A percentile compares a stretch with the other conserved stretches of the same genome.
phyloP scores from a whole-genome alignment of 2,888 invertebrate species.

The Pterobdella sp. region DNA sequence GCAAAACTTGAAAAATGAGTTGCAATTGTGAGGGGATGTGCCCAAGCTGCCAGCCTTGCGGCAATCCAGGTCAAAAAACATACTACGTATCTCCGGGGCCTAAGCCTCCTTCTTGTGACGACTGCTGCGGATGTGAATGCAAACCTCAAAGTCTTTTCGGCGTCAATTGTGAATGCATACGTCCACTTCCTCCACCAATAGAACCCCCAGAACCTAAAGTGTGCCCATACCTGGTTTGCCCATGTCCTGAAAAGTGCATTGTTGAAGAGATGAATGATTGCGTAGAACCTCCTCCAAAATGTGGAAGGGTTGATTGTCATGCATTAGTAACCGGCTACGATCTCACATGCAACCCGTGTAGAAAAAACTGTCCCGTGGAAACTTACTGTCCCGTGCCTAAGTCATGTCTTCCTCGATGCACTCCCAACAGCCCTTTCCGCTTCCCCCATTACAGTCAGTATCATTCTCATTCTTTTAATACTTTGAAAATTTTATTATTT shows the following conservation, averaged over 20 bases:
- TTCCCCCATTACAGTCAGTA: constrained; percentile 22
- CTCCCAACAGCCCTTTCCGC: constrained; percentile 20
- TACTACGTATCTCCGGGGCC: neutral
- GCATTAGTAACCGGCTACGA: constrained; percentile 10
- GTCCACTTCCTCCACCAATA: constrained; percentile 18
- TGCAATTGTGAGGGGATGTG: neutral
- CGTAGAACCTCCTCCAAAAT: neutral
- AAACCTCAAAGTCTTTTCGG: constrained; percentile 8
- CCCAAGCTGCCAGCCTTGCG: neutral
- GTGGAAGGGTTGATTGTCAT: constrained; percentile 18
- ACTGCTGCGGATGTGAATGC: neutral
- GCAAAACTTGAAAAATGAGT: neutral
- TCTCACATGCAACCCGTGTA: constrained; percentile 21
- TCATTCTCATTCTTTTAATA: neutral
- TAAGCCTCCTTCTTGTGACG: neutral
- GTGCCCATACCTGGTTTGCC: constrained; percentile 27
- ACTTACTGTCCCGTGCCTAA: constrained; percentile 25
- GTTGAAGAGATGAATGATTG: constrained; percentile 7
- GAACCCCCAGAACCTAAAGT: constrained; percentile 14
- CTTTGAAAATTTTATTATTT: neutral
- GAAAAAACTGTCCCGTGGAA: constrained; percentile 24
- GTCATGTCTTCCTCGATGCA: constrained; percentile 26
- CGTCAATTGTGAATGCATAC: constrained; percentile 10
- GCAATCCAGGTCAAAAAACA: neutral
- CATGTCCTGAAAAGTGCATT: constrained; percentile 24